Percentiles rank a stretch among this genome's conserved stretches.
These are phyloP conservation scores for Protobothrops mucrosquamatus DNA, from an alignment of 2,113 vertebrate species.

Conservation along the genomic window DNA sequence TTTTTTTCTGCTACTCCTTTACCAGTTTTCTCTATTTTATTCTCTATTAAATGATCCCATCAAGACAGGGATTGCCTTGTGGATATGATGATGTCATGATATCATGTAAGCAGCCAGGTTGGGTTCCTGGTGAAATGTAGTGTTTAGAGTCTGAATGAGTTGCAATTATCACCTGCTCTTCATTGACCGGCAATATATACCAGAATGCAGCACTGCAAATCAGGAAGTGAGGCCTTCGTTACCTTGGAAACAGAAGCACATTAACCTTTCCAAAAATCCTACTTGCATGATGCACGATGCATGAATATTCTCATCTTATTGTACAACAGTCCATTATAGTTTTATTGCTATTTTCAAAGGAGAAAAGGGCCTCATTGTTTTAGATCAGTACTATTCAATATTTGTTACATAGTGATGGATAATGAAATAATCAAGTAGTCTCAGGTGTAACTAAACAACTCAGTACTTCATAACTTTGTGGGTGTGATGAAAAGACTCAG, in stretches of 20 bases:
- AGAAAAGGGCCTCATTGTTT: background rate
- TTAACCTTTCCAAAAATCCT: no score
- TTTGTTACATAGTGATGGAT: background rate
- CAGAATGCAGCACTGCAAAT: background rate
- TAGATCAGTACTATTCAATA: background rate
- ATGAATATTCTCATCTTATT: background rate
- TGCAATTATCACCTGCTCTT: background rate
- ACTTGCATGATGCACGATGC: background rate
- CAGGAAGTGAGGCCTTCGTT: background rate
- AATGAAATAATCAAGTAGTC: background rate
- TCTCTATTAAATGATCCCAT: background rate
- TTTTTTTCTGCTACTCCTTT: background rate
- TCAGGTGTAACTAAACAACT: background rate
- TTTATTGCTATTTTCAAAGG: background rate
- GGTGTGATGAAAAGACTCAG: background rate
- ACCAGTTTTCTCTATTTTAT: background rate
- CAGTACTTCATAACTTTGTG: background rate
- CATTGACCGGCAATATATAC: background rate
- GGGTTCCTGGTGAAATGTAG: background rate
- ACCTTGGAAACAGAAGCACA: background rate
- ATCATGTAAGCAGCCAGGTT: background rate
- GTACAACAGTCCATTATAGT: background rate
- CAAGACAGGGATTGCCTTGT: background rate
- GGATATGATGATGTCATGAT: background rate
- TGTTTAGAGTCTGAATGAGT: background rate